Evolutionary conservation across 2,888 invertebrate species (phyloP), one percentile per base, ranked within the genome.

Genomic region (Helobdella robusta): DNA sequence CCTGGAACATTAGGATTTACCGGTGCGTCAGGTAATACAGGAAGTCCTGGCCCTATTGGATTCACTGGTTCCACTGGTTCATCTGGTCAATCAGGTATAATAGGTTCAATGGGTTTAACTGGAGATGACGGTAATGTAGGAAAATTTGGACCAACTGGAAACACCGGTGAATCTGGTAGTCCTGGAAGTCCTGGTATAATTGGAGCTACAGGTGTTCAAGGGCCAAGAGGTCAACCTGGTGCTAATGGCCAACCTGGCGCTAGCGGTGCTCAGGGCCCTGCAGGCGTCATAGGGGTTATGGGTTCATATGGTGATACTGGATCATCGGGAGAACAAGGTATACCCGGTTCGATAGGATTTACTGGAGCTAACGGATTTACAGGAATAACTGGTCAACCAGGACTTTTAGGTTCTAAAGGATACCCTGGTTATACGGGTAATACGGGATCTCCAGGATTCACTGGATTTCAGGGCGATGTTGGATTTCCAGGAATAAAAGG

Each of bases 41-140:
- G 91, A 35, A 40, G 54, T n/a, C 40, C 59, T 30, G 69, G 69
- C 40, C 59, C 66, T 3, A 18, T 40, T 56, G 70, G 70, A 28
- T 36, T 65, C 34, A 34, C 63, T 46, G 70, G 70, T 32, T 2
- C 61, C 34, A 23, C 48, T 23, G 66, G 66, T 36, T 40, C 52
- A 40, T 11, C 18, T 25, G 67, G 67, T 8, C 65, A n/a, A 40
- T 30, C 36, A 32, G 68, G 68, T 56, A 82, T 83, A 61, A 32
- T 40, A 25, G 70, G 88, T 88, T 65, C 87, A 35, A 58, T 58
- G 18, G 71, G 71, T 20, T 60, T 67, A 28, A 28, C 30, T 35
- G 67, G 70, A 60, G 59, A 59, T 30, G 6, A 50, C 28, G 69
- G 66, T 46, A 8, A 48, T 18, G 28, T 30, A 35, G 68, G 71